Conservation (phyloP, 1,140 invertebrate species). For the Bombus superbus region DNA sequence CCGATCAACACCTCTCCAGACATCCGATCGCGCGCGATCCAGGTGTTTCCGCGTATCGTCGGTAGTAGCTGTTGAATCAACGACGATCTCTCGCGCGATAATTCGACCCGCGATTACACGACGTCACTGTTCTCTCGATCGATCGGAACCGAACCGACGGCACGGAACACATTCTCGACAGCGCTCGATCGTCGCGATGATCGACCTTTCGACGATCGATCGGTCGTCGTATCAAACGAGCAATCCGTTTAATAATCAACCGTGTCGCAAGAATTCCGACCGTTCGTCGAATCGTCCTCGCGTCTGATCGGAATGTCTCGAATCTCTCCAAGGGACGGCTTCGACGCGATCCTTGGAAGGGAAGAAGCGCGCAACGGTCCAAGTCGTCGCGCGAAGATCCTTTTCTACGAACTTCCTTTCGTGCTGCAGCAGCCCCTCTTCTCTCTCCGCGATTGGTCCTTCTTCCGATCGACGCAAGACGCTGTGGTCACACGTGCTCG, state of each 20-base stretch:
- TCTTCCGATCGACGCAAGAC: slow-evolving; percentile 7
- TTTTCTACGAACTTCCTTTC: slow-evolving; percentile 29
- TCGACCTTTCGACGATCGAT: not conserved
- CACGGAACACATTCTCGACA: slow-evolving; percentile 45
- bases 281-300: not conserved
- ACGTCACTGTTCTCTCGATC: slow-evolving; percentile 10
- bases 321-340: not conserved
- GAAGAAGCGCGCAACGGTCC: not conserved
- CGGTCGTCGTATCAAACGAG: not conserved
- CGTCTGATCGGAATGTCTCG: not conserved
- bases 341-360: not conserved
- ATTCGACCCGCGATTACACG: not conserved
- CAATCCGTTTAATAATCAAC: not conserved
- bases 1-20: slow-evolving; percentile 24
- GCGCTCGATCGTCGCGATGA: not conserved
- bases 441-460: not conserved
- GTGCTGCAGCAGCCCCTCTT: not conserved
- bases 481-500: slow-evolving; percentile 59
- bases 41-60: not conserved
- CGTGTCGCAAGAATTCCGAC: not conserved
- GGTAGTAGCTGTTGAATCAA: not conserved
- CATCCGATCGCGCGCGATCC: slow-evolving; percentile 54
- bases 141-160: not conserved
- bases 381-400: not conserved
- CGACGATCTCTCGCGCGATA: not conserved